Conservation (phyloP, 2,797 vertebrate genomes). For the Huso huso region DNA sequence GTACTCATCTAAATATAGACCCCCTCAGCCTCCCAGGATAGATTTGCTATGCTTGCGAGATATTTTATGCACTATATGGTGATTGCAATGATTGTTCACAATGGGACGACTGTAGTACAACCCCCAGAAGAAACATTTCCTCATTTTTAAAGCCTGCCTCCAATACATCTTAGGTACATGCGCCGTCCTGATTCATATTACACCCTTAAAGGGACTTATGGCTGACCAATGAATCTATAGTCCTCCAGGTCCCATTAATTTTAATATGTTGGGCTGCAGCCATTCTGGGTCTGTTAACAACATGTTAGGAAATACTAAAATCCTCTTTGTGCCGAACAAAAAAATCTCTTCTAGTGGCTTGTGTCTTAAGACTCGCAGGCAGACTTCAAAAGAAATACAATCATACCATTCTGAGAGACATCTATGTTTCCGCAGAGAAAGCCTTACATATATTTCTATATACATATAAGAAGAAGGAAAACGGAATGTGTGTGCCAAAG, state of each 20-base stretch:
- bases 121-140: neutral
- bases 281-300: neutral
- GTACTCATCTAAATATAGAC: slow-evolving; percentile 2
- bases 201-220: neutral
- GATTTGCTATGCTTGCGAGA: neutral
- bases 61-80: neutral
- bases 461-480: neutral
- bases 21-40: neutral
- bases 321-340: neutral
- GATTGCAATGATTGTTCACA: neutral
- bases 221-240: neutral
- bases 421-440: neutral
- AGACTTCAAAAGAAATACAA: neutral
- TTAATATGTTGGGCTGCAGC: neutral
- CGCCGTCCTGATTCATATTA: neutral
- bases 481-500: neutral
- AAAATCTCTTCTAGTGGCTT: slow-evolving; percentile 2
- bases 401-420: neutral
- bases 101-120: neutral
- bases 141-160: neutral
- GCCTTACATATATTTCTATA: neutral
- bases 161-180: neutral
- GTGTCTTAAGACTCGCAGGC: neutral
- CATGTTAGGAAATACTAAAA: slow-evolving; percentile 4
- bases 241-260: neutral